Evolutionary conservation across 1,140 invertebrate species (phyloP).

Genomic region (Drosophila equinoxialis): DNA sequence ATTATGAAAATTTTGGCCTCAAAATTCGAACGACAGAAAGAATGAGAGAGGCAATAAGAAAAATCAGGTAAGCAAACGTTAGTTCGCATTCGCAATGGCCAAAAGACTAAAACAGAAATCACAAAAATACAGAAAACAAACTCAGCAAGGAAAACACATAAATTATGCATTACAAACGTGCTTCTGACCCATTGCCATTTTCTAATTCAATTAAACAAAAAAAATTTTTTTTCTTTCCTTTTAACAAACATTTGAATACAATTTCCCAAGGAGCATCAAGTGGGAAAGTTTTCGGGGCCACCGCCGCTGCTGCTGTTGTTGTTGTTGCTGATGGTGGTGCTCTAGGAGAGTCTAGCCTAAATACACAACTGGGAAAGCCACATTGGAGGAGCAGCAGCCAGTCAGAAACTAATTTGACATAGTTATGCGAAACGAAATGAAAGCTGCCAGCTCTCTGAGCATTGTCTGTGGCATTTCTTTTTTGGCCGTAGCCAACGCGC

Average conservation of each 20-base stretch:
- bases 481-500: constrained; percentile 52
- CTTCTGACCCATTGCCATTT: constrained; percentile 82
- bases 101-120: constrained; percentile 33
- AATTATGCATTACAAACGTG: constrained; percentile 82
- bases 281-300: constrained; percentile 59
- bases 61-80: constrained; percentile 37
- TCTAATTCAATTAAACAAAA: constrained; percentile 77
- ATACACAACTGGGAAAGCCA: constrained; percentile 68
- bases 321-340: neutral
- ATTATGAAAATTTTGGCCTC: constrained; percentile 82
- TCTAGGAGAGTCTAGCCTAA: constrained; percentile 39
- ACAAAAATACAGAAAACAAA: constrained; percentile 38
- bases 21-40: constrained; percentile 38
- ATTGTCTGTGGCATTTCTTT: constrained; percentile 7
- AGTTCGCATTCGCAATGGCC: constrained; percentile 33
- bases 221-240: constrained; percentile 53
- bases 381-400: constrained; percentile 32
- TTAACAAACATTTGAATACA: constrained; percentile 68
- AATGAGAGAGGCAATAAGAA: constrained; percentile 6
- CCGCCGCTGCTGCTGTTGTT: neutral
- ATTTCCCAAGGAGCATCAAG: constrained; percentile 68
- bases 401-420: constrained; percentile 79
- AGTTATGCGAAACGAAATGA: constrained; percentile 78
- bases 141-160: constrained; percentile 63
- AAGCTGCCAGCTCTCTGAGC: constrained; percentile 58